Evolutionary conservation across 1,140 invertebrate species (phyloP).

Genomic region (Drosophila baimaii): DNA sequence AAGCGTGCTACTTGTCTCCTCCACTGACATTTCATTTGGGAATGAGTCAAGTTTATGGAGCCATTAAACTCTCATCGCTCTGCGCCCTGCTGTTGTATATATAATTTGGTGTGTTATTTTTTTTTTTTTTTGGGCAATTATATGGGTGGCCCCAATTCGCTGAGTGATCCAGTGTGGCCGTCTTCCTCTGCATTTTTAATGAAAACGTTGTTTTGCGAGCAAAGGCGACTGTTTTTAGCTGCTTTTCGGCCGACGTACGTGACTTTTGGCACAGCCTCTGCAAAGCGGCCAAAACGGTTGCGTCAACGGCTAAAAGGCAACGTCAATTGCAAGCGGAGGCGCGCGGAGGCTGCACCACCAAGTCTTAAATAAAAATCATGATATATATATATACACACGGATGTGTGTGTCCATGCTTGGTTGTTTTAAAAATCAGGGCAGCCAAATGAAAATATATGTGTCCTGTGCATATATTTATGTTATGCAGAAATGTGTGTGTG

Average conservation of each 20-base stretch:
- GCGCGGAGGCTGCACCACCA: constrained; percentile 27
- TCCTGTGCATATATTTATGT: constrained; percentile 47
- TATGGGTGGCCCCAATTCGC: constrained; percentile 47
- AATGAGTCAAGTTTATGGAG: constrained; percentile 40
- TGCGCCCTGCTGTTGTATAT: neutral
- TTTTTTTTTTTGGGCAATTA: constrained; percentile 34
- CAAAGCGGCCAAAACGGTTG: constrained; percentile 40
- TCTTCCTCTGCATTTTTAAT: constrained; percentile 71
- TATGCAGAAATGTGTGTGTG: constrained; percentile 38
- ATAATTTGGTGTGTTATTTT: too few species aligned
- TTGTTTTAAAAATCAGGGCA: constrained; percentile 35
- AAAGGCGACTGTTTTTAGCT: constrained; percentile 21
- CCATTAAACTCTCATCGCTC: constrained; percentile 36
- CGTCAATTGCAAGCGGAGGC: constrained; percentile 21
- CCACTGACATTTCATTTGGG: constrained; percentile 16
- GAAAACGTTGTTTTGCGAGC: constrained; percentile 27
- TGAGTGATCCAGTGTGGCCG: constrained; percentile 46
- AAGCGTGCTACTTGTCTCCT: constrained; percentile 3
- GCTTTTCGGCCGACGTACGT: constrained; percentile 59
- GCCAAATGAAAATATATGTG: constrained; percentile 47
- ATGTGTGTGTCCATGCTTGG: constrained; percentile 4
- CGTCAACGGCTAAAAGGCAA: constrained; percentile 56
- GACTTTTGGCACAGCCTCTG: constrained; percentile 72
- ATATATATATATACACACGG: constrained; percentile 9
- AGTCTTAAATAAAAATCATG: constrained; percentile 53